These are phyloP conservation scores for Anisognathus igniventris DNA, from an alignment of 2,797 vertebrate genomes.

Conservation along the genomic window DNA sequence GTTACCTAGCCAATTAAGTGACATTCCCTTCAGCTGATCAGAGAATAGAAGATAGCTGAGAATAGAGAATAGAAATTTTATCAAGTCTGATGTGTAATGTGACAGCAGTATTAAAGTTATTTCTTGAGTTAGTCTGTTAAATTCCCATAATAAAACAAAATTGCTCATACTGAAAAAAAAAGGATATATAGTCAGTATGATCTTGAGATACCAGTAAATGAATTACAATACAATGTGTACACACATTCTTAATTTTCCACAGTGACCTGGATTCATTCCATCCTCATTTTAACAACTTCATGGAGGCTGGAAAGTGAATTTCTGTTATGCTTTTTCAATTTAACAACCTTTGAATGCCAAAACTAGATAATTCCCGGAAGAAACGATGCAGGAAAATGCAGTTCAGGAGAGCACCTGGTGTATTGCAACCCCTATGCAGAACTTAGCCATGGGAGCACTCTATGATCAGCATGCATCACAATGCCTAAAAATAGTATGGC, in stretches of 20 bases:
- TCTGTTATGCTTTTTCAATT: neutral
- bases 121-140: neutral
- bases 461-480: neutral
- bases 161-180: neutral
- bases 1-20: neutral
- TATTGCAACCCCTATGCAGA: neutral
- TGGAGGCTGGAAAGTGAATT: neutral
- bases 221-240: neutral
- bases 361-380: neutral
- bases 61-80: neutral
- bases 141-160: neutral
- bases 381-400: neutral
- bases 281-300: neutral
- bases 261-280: neutral
- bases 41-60: neutral
- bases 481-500: neutral
- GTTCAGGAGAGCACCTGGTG: neutral
- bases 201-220: neutral
- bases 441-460: neutral
- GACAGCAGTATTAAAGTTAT: neutral
- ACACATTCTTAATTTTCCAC: neutral
- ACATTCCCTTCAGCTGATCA: neutral
- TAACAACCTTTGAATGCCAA: neutral
- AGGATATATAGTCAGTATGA: neutral
- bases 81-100: neutral